A percentile compares a stretch with the other conserved stretches of the same genome.
Evolutionary conservation across 2,113 vertebrate species (phyloP).

Genomic region (Melanocharis versteri): DNA sequence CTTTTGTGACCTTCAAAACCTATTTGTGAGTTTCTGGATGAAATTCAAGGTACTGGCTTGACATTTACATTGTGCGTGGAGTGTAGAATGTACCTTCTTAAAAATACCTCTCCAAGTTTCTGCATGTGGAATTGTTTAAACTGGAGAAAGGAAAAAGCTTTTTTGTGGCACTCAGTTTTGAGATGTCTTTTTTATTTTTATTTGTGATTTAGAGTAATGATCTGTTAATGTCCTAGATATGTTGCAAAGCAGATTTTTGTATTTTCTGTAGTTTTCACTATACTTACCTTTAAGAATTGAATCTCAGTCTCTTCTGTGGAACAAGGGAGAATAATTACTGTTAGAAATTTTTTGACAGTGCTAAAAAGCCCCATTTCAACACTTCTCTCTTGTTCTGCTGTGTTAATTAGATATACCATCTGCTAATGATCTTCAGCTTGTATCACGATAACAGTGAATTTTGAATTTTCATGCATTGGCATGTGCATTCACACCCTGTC

Average conservation of each 20-base stretch:
- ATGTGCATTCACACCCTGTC: not conserved
- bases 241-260: not conserved
- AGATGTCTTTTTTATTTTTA: not conserved
- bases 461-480: not conserved
- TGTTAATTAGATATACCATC: constrained; percentile 29
- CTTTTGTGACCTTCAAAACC: not conserved
- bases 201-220: not conserved
- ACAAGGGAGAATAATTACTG: not conserved
- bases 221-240: not conserved
- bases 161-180: not conserved
- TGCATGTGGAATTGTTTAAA: not conserved
- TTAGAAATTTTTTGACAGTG: not conserved
- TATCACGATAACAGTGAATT: not conserved
- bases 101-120: not conserved
- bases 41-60: not conserved
- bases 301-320: not conserved
- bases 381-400: not conserved
- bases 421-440: not conserved
- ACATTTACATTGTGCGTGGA: not conserved
- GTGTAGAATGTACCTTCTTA: not conserved
- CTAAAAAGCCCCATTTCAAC: not conserved
- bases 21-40: not conserved
- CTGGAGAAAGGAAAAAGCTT: not conserved
- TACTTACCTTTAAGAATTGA: not conserved
- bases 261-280: not conserved